Evolutionary conservation across 2,888 invertebrate species (phyloP), one percentile per base, ranked within the genome.

Genomic region (Trissonchulus latispiculum): DNA sequence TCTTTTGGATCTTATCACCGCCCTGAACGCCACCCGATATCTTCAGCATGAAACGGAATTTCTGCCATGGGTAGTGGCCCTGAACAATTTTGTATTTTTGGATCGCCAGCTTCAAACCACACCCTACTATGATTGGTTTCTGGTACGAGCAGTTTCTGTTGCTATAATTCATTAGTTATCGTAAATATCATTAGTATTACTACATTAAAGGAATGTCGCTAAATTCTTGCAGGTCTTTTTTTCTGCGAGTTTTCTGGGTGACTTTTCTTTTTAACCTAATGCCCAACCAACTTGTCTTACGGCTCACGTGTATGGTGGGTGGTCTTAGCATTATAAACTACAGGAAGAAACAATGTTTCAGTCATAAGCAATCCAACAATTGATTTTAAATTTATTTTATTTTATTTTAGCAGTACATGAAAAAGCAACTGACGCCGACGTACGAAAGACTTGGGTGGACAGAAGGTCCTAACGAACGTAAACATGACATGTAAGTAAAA

Each of bases 11-110:
- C 33, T 36, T 8, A 68, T 32, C 33, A 68, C 36, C n/a, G 28
- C 28, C n/a, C 36, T 68, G 31, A 68, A 68, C 69, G 69, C 69
- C 29, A 68, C 69, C 28, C 69, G 69, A 8, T 68, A 68, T n/a
- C 33, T 68, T 8, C 28, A 31, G n/a, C 31, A 68, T 15, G 69
- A 68, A 33, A 31, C 33, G 28, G 33, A 32, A 33, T 68, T 35
- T 36, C 36, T 68, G 69, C 69, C 69, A 3, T 68, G 69, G 69
- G 33, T 33, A 2, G 69, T 68, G 33, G 69, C 69, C n/a, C 36
- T 68, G 8, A 36, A 23, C 33, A 68, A 68, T n/a, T 68, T 68
- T n/a, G 18, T 36, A n/a, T 36, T 35, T 8, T n/a, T 68, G 2
- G 36, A 68, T n/a, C 8, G 36, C 23, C 33, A 36, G n/a, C 69